These are phyloP conservation scores for Petromus typicus DNA, from an alignment of 2,113 vertebrate genomes.

Conservation along the genomic window DNA sequence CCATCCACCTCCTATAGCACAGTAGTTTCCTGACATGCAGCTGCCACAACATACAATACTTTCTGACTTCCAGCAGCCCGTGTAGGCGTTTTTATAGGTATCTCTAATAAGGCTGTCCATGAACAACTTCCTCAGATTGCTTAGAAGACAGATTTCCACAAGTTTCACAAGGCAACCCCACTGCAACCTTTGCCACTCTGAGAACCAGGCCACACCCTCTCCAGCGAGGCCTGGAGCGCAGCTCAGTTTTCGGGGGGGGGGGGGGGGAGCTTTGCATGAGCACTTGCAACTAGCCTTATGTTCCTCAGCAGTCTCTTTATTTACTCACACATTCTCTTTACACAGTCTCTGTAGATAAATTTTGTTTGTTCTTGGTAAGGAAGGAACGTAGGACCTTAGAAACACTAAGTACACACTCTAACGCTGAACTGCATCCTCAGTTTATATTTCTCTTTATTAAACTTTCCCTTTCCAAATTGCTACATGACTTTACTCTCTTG, in stretches of 20 bases:
- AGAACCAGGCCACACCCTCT: neutral
- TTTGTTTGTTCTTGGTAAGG: neutral
- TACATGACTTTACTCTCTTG: neutral
- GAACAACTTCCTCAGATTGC: neutral
- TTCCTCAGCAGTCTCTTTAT: neutral
- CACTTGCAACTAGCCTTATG: neutral
- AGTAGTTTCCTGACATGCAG: neutral
- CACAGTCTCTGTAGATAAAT: neutral
- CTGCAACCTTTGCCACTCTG: neutral
- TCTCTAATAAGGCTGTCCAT: neutral
- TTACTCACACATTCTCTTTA: neutral
- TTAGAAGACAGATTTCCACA: neutral
- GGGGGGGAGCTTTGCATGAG: neutral
- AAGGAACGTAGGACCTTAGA: neutral
- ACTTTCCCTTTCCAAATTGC: neutral
- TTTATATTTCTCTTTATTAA: neutral
- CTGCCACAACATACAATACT: neutral
- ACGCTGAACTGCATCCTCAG: neutral
- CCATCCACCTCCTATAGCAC: no score
- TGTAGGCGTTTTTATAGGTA: neutral
- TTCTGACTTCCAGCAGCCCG: neutral
- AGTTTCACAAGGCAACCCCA: neutral
- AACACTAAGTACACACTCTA: neutral
- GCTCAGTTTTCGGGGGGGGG: neutral
- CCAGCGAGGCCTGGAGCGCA: neutral